phyloP scores from a whole-genome alignment of 2,888 invertebrate genomes.

The Atherix ibis region DNA sequence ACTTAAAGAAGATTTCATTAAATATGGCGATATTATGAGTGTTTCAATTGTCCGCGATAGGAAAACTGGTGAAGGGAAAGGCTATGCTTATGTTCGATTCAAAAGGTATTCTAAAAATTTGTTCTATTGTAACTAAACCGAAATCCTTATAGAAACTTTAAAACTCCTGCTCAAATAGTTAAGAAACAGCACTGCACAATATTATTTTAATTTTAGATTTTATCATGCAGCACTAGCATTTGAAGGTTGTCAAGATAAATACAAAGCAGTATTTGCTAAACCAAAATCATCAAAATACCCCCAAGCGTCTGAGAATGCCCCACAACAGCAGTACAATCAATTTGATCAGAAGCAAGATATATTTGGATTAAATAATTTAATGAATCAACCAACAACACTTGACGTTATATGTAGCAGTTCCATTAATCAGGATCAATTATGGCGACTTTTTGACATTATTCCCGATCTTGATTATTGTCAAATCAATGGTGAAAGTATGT shows the following conservation, averaged over 20 bases:
- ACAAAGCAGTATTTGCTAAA: conserved; percentile 78
- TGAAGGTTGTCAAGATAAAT: conserved; percentile 70
- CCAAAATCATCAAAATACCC: conserved; percentile 41
- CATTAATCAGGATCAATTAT: conserved; percentile 57
- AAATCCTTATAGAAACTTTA: no score
- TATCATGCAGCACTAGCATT: conserved; percentile 74
- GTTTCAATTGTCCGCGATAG: conserved; percentile 61
- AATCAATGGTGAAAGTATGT: conserved; percentile 31
- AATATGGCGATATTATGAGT: conserved; percentile 65
- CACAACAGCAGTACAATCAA: conserved; percentile 16
- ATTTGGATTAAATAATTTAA: conserved; percentile 27
- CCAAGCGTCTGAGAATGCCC: background rate
- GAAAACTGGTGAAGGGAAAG: conserved; percentile 63
- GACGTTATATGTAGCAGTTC: conserved; percentile 56
- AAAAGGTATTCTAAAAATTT: conserved; percentile 29
- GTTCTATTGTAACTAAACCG: no score
- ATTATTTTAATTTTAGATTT: conserved; percentile 36
- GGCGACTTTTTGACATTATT: conserved; percentile 71
- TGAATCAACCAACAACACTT: conserved; percentile 39
- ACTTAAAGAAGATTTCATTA: conserved; percentile 56
- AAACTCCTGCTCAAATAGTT: no score
- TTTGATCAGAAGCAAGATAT: no score
- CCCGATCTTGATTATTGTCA: conserved; percentile 58
- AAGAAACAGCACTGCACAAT: no score
- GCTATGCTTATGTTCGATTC: conserved; percentile 82